Evolutionary conservation across 2,113 vertebrate species (phyloP).

Genomic region (Takifugu bimaculatus): DNA sequence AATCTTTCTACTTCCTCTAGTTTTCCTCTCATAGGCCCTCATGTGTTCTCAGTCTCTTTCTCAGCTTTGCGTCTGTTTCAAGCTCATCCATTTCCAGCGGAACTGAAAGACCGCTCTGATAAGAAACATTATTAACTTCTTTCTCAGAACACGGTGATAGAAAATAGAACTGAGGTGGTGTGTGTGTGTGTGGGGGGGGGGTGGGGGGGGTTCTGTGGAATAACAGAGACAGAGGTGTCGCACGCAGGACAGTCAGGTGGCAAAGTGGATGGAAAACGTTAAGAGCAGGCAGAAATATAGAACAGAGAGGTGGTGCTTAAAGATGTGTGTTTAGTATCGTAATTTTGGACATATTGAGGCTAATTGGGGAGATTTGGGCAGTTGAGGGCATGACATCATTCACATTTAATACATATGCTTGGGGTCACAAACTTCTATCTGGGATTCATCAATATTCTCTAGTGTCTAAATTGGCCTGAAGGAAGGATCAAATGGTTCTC

Average conservation of each 20-base stretch:
- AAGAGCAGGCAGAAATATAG: slow-evolving; percentile 26
- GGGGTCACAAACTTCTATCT: not conserved
- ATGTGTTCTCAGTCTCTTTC: slow-evolving; percentile 27
- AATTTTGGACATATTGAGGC: slow-evolving; percentile 33
- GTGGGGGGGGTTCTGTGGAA: slow-evolving; percentile 22
- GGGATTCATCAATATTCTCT: not conserved
- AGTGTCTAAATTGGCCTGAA: not conserved
- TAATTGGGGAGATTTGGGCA: slow-evolving; percentile 23
- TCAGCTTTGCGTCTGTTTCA: slow-evolving; percentile 32
- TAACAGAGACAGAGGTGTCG: slow-evolving; percentile 37
- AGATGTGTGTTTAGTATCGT: slow-evolving; percentile 35
- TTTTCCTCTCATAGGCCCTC: slow-evolving; percentile 16
- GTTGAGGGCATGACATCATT: slow-evolving; percentile 3
- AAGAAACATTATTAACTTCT: slow-evolving; percentile 74
- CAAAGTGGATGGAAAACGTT: slow-evolving; percentile 25
- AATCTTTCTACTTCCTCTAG: slow-evolving; percentile 14
- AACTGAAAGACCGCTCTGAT: slow-evolving; percentile 60
- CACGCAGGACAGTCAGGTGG: slow-evolving; percentile 21
- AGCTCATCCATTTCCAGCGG: slow-evolving; percentile 48
- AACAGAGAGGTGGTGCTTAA: slow-evolving; percentile 24
- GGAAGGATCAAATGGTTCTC: too few species aligned
- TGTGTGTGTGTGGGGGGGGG: slow-evolving; percentile 19
- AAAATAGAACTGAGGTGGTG: slow-evolving; percentile 38
- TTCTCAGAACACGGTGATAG: slow-evolving; percentile 47
- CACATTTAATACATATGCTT: not conserved